Percentiles rank a stretch among this genome's conserved stretches.
These are phyloP conservation scores for Exocentrus adspersus DNA, from an alignment of 2,888 invertebrate genomes.

Conservation along the genomic window DNA sequence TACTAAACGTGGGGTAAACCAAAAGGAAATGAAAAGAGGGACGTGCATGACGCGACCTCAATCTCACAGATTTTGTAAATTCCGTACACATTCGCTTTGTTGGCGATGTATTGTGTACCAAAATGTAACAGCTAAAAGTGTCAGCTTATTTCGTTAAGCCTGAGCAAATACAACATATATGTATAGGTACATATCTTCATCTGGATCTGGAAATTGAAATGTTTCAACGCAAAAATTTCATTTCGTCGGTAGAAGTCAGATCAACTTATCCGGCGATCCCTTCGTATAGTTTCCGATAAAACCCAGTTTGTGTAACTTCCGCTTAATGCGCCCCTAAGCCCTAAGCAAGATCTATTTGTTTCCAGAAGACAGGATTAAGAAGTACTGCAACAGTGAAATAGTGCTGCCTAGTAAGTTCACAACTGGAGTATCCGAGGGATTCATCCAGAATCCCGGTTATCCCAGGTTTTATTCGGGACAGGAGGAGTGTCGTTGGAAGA, in stretches of 20 bases:
- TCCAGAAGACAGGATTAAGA: constrained; percentile 63
- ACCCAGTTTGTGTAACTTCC: background rate
- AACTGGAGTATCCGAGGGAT: constrained; percentile 67
- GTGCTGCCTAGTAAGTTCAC: constrained; percentile 60
- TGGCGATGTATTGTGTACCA: background rate
- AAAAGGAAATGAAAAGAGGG: constrained; percentile 14
- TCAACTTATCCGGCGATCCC: too few relatives aligned
- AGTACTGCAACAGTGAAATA: constrained; percentile 66
- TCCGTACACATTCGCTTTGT: constrained; percentile 4
- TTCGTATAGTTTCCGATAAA: constrained; percentile 1
- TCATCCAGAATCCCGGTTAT: constrained; percentile 78
- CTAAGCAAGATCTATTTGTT: constrained; percentile 38
- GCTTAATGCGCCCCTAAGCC: constrained; percentile 12
- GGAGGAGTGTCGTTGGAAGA: constrained; percentile 73
- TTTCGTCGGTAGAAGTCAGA: too few relatives aligned
- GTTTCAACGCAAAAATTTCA: too few relatives aligned
- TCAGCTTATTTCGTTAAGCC: constrained; percentile 13
- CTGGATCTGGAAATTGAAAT: too few relatives aligned
- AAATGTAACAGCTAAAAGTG: background rate
- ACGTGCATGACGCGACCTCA: constrained; percentile 41
- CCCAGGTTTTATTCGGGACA: constrained; percentile 78
- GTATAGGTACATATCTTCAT: too few relatives aligned
- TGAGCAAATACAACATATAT: background rate
- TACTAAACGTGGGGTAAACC: constrained; percentile 9
- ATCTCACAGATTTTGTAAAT: constrained; percentile 45